Percentiles rank a stretch among this genome's conserved stretches.
These are phyloP conservation scores for Caranx ignobilis DNA, from an alignment of 2,113 vertebrate genomes.

Conservation along the genomic window DNA sequence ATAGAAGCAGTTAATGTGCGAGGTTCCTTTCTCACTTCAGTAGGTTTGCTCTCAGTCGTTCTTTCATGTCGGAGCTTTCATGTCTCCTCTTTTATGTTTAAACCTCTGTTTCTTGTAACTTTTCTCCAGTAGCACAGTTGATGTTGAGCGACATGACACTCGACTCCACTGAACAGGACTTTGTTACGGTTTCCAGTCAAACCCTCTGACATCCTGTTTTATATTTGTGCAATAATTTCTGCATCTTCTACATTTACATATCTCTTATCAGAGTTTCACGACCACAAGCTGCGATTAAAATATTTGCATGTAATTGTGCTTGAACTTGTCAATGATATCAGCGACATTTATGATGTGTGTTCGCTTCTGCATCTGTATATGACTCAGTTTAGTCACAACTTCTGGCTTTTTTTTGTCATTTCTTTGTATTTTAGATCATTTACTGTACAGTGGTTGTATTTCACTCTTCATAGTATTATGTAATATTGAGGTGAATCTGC, in stretches of 20 bases:
- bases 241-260: background rate
- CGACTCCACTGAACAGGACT: background rate
- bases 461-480: background rate
- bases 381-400: too few relatives aligned
- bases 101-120: slow-evolving; percentile 11
- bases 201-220: slow-evolving; percentile 24
- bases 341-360: too few relatives aligned
- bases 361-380: too few relatives aligned
- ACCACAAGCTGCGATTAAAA: background rate
- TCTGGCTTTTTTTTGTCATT: background rate
- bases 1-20: background rate
- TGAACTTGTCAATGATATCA: too few relatives aligned
- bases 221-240: background rate
- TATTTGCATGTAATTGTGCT: too few relatives aligned
- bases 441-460: background rate
- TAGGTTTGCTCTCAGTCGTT: background rate
- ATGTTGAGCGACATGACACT: slow-evolving; percentile 5
- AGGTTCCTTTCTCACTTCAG: slow-evolving; percentile 1
- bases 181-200: background rate
- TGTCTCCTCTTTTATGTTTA: slow-evolving; percentile 1
- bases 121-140: background rate
- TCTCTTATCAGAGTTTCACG: background rate
- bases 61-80: slow-evolving; percentile 32
- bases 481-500: background rate
- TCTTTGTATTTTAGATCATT: too few relatives aligned